These are phyloP conservation scores for Lordiphosa mommai DNA, from an alignment of 1,140 invertebrate species.

Conservation along the genomic window DNA sequence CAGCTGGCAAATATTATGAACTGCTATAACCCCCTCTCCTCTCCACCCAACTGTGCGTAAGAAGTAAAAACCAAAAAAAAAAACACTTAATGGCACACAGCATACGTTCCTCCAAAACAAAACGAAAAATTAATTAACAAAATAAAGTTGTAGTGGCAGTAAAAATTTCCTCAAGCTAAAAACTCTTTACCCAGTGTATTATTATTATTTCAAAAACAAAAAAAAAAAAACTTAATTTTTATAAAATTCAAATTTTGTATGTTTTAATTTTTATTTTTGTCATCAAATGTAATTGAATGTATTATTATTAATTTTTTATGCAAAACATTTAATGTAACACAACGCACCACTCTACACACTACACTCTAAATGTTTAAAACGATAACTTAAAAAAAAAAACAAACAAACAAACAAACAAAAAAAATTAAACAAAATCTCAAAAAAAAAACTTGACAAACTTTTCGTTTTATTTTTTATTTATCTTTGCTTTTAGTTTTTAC, in stretches of 20 bases:
- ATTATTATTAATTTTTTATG: conserved; percentile 37
- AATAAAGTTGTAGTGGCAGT: neutral
- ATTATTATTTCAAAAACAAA: conserved; percentile 12
- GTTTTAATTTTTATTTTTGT: conserved; percentile 18
- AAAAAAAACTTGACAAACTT: conserved; percentile 26
- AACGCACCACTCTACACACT: conserved; percentile 30
- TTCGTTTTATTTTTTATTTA: conserved; percentile 48
- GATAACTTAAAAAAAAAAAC: conserved; percentile 56
- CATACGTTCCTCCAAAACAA: conserved; percentile 54
- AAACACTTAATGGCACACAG: neutral
- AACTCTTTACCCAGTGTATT: conserved; percentile 45
- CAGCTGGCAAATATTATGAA: conserved; percentile 24
- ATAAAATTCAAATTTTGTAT: conserved; percentile 7
- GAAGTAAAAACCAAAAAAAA: conserved; percentile 5
- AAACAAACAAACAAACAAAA: conserved; percentile 47
- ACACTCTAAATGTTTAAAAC: conserved; percentile 63
- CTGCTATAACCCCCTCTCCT: conserved; percentile 16
- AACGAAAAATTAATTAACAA: conserved; percentile 19
- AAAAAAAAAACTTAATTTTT: conserved; percentile 8
- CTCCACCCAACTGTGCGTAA: neutral
- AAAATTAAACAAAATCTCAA: conserved; percentile 35
- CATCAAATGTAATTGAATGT: conserved; percentile 6
- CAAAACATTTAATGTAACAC: conserved; percentile 62
- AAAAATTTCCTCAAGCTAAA: neutral
- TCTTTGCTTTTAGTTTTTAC: conserved; percentile 1